phyloP scores from a whole-genome alignment of 2,797 vertebrate species.

The Phataginus tricuspis region DNA sequence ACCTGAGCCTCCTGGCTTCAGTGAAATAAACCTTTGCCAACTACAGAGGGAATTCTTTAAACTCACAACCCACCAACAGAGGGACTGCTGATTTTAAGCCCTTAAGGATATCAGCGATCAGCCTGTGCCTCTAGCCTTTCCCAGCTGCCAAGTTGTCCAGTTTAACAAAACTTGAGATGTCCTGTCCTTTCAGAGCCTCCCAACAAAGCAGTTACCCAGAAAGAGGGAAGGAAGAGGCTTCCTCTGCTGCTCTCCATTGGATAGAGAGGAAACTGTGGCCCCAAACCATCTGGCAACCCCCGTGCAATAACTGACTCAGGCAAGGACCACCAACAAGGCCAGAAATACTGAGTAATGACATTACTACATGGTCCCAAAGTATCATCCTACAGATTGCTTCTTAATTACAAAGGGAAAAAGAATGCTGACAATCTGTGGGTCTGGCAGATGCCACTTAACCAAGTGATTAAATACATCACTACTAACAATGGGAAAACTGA shows the following conservation, averaged over 20 bases:
- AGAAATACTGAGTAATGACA: neutral
- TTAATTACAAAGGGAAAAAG: neutral
- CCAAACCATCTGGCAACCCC: neutral
- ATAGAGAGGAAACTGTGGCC: neutral
- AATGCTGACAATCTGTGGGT: neutral
- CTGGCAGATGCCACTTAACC: neutral
- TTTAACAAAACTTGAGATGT: neutral
- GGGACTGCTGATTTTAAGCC: neutral
- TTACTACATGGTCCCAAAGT: neutral
- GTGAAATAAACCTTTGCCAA: neutral
- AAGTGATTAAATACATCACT: neutral
- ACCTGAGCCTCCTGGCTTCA: neutral
- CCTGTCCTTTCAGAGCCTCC: neutral
- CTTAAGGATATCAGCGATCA: neutral
- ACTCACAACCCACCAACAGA: neutral
- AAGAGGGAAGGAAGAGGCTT: neutral
- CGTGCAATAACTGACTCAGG: neutral
- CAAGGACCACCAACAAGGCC: neutral
- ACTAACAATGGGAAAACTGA: neutral
- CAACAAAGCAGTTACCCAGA: neutral
- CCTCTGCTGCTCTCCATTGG: neutral
- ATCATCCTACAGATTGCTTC: neutral
- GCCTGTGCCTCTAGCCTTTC: neutral
- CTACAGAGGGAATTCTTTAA: neutral
- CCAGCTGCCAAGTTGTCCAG: neutral